phyloP scores from a whole-genome alignment of 2,888 invertebrate genomes.

The Thelaira solivaga region DNA sequence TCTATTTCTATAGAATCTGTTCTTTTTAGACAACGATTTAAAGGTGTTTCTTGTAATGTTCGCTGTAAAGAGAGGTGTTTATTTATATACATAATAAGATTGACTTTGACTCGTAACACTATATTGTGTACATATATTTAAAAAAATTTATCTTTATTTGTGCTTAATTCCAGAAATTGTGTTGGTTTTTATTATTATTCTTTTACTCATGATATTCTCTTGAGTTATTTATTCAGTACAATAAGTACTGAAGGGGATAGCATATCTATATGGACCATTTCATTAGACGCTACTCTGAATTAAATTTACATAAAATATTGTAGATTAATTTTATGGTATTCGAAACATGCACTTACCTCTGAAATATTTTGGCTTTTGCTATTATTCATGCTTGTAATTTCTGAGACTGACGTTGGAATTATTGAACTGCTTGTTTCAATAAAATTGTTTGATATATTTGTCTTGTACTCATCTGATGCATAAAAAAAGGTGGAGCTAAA shows the following conservation, averaged over 20 bases:
- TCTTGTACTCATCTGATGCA: background rate
- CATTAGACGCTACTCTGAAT: too few species aligned
- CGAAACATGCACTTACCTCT: background rate
- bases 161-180: background rate
- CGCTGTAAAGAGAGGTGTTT: background rate
- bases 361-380: background rate
- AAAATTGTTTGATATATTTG: background rate
- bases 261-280: too few species aligned
- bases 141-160: background rate
- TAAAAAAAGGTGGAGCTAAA: background rate
- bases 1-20: background rate
- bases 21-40: constrained; percentile 14
- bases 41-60: background rate
- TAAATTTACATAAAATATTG: background rate
- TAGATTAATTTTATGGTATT: background rate
- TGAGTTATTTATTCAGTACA: too few species aligned
- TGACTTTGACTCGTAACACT: background rate
- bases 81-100: background rate
- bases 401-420: too few species aligned
- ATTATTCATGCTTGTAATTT: background rate
- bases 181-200: background rate
- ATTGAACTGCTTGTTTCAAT: too few species aligned
- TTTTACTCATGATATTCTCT: too few species aligned
- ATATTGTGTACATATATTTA: background rate
- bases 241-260: too few species aligned